Conservation (phyloP, 2,888 invertebrate species). For the Trichogramma dendrolimi region DNA sequence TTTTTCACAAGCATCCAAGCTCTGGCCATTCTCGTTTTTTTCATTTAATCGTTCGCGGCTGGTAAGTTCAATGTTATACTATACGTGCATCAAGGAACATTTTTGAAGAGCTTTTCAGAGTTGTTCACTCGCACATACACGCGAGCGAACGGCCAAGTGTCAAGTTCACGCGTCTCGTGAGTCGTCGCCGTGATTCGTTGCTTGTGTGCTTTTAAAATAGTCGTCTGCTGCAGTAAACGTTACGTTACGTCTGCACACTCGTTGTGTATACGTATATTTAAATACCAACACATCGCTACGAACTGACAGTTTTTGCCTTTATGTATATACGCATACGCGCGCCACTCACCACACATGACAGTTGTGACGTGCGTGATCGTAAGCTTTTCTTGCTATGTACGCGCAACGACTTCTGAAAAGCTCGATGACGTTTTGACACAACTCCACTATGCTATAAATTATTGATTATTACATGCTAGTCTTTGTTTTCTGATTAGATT, state of each 20-base stretch:
- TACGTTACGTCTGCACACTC: background rate
- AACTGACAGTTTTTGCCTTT: too few species aligned
- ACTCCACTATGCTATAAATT: slow-evolving; percentile 12
- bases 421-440: slow-evolving; percentile 1
- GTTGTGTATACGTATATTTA: background rate
- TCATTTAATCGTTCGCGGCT: too few species aligned
- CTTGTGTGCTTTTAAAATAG: slow-evolving; percentile 3
- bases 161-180: background rate
- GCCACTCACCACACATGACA: background rate
- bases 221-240: slow-evolving; percentile 11
- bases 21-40: too few species aligned
- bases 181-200: background rate
- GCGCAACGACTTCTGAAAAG: background rate
- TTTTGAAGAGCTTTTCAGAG: too few species aligned
- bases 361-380: too few species aligned
- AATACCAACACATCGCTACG: too few species aligned
- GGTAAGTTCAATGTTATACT: too few species aligned
- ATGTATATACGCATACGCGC: background rate
- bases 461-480: background rate
- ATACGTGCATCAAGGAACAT: too few species aligned
- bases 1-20: too few species aligned
- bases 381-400: background rate
- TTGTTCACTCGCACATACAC: background rate
- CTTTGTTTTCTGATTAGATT: slow-evolving; percentile 1
- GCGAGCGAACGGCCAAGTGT: background rate